phyloP scores from a whole-genome alignment of 1,140 invertebrate genomes.

The Heliothis subflexa region DNA sequence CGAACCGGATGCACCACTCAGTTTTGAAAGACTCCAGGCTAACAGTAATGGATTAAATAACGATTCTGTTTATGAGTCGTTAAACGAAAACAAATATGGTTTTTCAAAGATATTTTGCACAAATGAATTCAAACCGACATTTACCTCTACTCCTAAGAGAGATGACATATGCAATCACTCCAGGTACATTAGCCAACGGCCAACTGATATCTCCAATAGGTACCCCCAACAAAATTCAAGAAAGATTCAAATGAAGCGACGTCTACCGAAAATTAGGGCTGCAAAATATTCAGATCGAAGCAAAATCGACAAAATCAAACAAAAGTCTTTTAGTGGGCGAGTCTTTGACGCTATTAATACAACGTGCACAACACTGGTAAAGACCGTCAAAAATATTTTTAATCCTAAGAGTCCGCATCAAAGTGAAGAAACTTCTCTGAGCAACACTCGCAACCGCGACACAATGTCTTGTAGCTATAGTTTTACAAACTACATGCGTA shows the following conservation, averaged over 20 bases:
- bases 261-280: not conserved
- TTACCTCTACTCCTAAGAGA: slow-evolving; percentile 47
- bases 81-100: not conserved
- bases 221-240: not conserved
- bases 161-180: slow-evolving; percentile 7
- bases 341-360: slow-evolving; percentile 71
- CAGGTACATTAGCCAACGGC: slow-evolving; percentile 14
- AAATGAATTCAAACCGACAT: slow-evolving; percentile 33
- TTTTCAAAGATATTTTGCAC: not conserved
- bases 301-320: slow-evolving; percentile 47
- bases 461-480: slow-evolving; percentile 56
- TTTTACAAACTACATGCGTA: slow-evolving; percentile 72
- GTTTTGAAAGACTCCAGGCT: not conserved
- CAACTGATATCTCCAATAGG: slow-evolving; percentile 22
- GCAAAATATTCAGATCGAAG: slow-evolving; percentile 9
- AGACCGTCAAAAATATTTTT: slow-evolving; percentile 72
- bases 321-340: slow-evolving; percentile 62
- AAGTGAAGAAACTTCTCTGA: slow-evolving; percentile 13
- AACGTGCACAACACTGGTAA: slow-evolving; percentile 70
- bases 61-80: not conserved
- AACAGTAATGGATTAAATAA: not conserved
- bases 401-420: slow-evolving; percentile 53
- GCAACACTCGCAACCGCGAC: slow-evolving; percentile 25
- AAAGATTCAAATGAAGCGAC: slow-evolving; percentile 1
- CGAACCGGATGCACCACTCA: not conserved